Evolutionary conservation across 2,113 vertebrate genomes (phyloP).

Genomic region (Antechinus flavipes): DNA sequence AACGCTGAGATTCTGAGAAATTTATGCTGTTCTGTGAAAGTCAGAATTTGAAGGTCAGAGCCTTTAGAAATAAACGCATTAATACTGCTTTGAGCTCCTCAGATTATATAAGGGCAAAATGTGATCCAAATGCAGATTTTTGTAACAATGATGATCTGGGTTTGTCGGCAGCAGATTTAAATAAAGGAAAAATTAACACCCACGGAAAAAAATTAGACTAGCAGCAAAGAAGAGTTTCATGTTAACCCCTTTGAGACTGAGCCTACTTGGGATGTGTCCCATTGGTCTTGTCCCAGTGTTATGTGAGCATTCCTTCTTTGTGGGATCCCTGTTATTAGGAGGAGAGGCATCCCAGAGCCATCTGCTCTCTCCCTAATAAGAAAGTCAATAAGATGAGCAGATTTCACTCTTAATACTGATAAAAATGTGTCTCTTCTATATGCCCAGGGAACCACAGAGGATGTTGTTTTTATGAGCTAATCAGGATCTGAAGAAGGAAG

Average conservation of each 20-base stretch:
- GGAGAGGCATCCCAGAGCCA: constrained; percentile 61
- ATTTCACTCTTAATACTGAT: constrained; percentile 67
- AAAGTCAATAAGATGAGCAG: constrained; percentile 61
- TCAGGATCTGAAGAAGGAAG: constrained; percentile 17
- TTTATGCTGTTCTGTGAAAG: not conserved
- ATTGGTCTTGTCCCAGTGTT: not conserved
- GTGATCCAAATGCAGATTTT: not conserved
- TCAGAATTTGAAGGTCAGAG: not conserved
- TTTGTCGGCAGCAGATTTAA: not conserved
- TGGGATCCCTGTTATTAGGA: constrained; percentile 72
- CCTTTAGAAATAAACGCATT: not conserved
- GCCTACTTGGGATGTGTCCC: not conserved
- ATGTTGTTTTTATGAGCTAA: constrained; percentile 66
- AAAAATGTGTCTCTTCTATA: constrained; percentile 65
- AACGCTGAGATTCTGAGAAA: not conserved
- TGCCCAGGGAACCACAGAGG: constrained; percentile 72
- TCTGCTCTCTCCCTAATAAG: constrained; percentile 80
- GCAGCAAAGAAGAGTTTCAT: not conserved
- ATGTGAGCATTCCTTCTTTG: constrained; percentile 28
- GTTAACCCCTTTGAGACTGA: not conserved
- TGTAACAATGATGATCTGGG: not conserved
- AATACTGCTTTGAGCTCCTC: not conserved
- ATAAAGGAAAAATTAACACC: not conserved
- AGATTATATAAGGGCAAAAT: not conserved
- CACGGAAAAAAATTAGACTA: not conserved